These are phyloP conservation scores for Phaenicophaeus curvirostris DNA, from an alignment of 2,797 vertebrate genomes.

Conservation along the genomic window DNA sequence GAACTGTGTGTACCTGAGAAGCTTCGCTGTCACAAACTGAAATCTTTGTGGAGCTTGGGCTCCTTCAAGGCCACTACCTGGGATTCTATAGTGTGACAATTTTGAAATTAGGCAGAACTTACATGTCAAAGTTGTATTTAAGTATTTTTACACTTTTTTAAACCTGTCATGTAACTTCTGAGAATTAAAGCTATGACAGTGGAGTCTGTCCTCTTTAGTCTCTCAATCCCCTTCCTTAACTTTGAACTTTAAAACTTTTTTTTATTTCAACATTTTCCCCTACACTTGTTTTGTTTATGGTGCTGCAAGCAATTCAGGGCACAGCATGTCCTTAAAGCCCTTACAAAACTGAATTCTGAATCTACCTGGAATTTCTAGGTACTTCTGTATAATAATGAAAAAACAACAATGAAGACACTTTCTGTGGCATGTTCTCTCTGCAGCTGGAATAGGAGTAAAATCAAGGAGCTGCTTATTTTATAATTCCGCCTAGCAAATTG, in stretches of 20 bases:
- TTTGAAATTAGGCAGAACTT: neutral
- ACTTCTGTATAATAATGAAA: neutral
- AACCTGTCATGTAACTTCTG: neutral
- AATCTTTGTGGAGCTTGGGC: neutral
- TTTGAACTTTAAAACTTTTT: neutral
- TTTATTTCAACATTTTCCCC: neutral
- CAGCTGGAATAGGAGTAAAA: neutral
- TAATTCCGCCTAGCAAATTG: neutral
- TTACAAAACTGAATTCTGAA: neutral
- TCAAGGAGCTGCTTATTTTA: neutral
- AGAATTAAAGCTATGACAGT: neutral
- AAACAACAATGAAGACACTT: neutral
- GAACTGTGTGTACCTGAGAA: neutral
- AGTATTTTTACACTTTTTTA: neutral
- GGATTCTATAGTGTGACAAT: neutral
- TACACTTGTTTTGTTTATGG: neutral
- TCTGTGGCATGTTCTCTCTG: neutral
- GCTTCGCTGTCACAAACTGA: neutral
- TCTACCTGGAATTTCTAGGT: neutral
- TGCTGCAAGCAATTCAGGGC: neutral
- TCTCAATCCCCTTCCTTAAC: neutral
- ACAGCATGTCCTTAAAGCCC: neutral
- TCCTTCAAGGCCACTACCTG: neutral
- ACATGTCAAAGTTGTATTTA: neutral
- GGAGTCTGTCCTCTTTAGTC: neutral